Evolutionary conservation across 2,888 invertebrate genomes (phyloP).

Genomic region (Tetragonisca angustula): DNA sequence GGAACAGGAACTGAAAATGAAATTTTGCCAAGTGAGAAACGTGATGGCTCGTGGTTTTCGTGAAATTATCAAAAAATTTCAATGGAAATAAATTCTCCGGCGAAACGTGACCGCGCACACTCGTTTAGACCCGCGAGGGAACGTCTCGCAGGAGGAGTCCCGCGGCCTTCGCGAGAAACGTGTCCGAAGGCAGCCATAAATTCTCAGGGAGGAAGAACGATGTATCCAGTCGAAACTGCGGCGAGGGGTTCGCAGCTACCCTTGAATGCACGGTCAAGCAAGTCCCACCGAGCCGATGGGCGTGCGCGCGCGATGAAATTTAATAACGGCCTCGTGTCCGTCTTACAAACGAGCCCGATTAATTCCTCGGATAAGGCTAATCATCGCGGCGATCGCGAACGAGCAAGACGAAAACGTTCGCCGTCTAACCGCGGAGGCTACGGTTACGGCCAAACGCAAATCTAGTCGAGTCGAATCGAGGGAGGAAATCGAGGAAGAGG

Average conservation of each 20-base stretch:
- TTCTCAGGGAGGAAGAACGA: slow-evolving; percentile 14
- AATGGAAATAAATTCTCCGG: not conserved
- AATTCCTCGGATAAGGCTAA: slow-evolving; percentile 67
- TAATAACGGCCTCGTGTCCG: slow-evolving; percentile 65
- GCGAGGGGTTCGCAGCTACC: not conserved
- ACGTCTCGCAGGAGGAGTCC: not conserved
- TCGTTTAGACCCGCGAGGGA: not conserved
- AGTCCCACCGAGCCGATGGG: slow-evolving; percentile 10
- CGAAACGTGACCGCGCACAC: not conserved
- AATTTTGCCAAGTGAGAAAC: too few relatives aligned
- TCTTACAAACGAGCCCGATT: slow-evolving; percentile 63
- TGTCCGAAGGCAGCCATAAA: slow-evolving; percentile 9
- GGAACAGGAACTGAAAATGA: too few relatives aligned
- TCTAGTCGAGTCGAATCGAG: slow-evolving; percentile 44
- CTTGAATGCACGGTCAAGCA: not conserved
- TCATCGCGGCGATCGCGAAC: slow-evolving; percentile 60
- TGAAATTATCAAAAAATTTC: not conserved
- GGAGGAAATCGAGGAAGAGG: not conserved
- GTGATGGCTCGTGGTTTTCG: not conserved
- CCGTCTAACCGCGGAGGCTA: not conserved
- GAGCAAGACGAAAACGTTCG: slow-evolving; percentile 45
- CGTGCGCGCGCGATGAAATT: slow-evolving; percentile 56
- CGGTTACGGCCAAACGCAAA: slow-evolving; percentile 41
- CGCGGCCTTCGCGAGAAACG: not conserved
- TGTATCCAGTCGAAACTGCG: not conserved